Evolutionary conservation across 2,113 vertebrate species (phyloP), one percentile per base, ranked within the genome.

Genomic region (Colaptes auratus): DNA sequence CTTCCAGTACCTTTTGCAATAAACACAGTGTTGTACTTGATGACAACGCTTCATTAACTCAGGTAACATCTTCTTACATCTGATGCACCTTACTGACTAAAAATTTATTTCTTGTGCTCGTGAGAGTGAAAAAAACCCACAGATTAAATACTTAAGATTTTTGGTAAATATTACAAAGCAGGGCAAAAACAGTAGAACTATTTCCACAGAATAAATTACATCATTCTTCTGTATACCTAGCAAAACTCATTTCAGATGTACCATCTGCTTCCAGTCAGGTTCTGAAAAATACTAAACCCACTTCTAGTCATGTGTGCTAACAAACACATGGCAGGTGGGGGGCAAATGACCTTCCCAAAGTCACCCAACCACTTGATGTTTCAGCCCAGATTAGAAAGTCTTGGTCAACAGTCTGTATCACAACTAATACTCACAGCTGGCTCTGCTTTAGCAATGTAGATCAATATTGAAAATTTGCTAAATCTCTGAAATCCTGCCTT

Each of bases 231-330:
- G 35, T 44, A 82, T 33, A 80, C 25, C 46, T 64, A 60, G 16
- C n/a, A 84, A 88, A 88, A 80, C 18, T 72, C 4, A 42, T 36
- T 89, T 94, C 82, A 84, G 60, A 89, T 42, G 55, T 17, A 84
- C 48, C 81, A 82, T 75, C 92, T 94, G 90, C 71, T 96, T 91
- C 73, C 60, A 95, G 55, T 84, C 69, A 83, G 64, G 50, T 52
- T 87, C 87, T 76, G 73, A 85, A 86, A 93, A 92, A 85, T 10
- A 44, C 81, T 88, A 94, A 95, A 64, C 33, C 86, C 15, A 55
- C 70, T 96, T 96, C 89, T 77, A 94, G 93, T 72, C 36, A 56
- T 0, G 30, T 74, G 77, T 77, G 81, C 79, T 91, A 94, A 87
- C n/a, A n/a, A n/a, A n/a, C 11, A 14, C 69, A 58, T 7, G 15